Base-by-base conservation (phyloP, 2,113 vertebrate genomes). In the Pluvialis apricaria region DNA sequence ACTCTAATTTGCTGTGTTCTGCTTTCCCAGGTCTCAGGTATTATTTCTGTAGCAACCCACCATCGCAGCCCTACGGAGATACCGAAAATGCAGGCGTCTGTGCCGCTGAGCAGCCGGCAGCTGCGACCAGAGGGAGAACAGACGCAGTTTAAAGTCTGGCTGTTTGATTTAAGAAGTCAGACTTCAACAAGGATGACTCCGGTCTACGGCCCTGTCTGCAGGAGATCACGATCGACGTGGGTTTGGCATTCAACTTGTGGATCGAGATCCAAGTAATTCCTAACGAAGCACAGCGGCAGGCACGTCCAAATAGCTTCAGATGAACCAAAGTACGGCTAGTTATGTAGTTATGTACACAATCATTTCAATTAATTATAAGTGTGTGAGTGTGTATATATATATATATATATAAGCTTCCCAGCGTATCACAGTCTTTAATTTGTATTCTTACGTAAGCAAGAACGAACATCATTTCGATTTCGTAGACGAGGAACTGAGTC, bases 1-100 rank as follows among this genome's bases (percentile, higher is more conserved):
- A 18, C 21, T 15, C 61, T 28, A 7, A 45, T 61, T 40, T 45
- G 28, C 34, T 19, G 6, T 20, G 6, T 29, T 42, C 20, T 18
- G 2, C 21, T 49, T 10, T 24, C 6, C 29, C 5, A 1, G 6
- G 38, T 22, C 25, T 42, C 25, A 0, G 25, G n/a, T 26, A 26
- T 36, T 36, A 32, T 14, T 75, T 36, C 26, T 51, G 36, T 22
- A 66, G 29, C 25, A 57, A 45, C 11, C 34, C 57, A 22, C 24
- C 44, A 16, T 5, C 4, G 4, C 18, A 54, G 22, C 44, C 66
- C 66, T 1, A 2, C 2, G 36, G 45, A 75, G 45, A 61, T 8
- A 29, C 22, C 6, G 0, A 76, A 76, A 28, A 45, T 0, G 5
- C 11, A 11, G 21, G 13, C 4, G 4, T 4, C 34, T 5, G 12